A percentile compares a stretch with the other conserved stretches of the same genome.
phyloP scores from a whole-genome alignment of 2,888 invertebrate species.

The Conus canariensis region DNA sequence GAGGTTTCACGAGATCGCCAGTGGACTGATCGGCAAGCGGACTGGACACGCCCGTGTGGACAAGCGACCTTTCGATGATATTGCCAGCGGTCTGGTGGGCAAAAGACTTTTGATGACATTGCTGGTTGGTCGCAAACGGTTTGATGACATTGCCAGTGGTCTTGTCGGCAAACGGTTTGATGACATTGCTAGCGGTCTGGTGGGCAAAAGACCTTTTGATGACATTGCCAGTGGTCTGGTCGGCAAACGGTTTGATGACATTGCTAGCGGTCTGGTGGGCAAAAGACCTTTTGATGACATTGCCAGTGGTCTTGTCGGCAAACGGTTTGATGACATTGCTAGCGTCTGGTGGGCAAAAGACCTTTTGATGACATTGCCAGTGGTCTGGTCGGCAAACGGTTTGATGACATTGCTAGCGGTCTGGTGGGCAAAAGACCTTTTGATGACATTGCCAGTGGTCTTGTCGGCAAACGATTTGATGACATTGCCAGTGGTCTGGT shows the following conservation, averaged over 20 bases:
- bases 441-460: constrained; percentile 45
- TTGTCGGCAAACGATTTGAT: constrained; percentile 48
- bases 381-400: constrained; percentile 49
- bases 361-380: constrained; percentile 46
- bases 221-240: constrained; percentile 45
- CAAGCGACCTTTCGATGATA: constrained; percentile 42
- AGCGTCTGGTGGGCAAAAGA: constrained; percentile 48
- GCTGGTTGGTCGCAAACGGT: constrained; percentile 47
- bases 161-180: constrained; percentile 45
- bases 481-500: constrained; percentile 45
- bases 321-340: constrained; percentile 44
- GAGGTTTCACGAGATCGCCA: constrained; percentile 37
- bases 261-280: constrained; percentile 45
- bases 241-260: constrained; percentile 47
- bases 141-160: constrained; percentile 43
- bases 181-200: constrained; percentile 42
- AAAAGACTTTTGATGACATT: constrained; percentile 49
- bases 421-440: constrained; percentile 48
- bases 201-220: constrained; percentile 50
- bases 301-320: constrained; percentile 46
- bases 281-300: constrained; percentile 49
- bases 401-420: constrained; percentile 44
- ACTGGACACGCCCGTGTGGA: constrained; percentile 38
- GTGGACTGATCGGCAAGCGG: constrained; percentile 22
- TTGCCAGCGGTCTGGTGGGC: constrained; percentile 45